phyloP scores from a whole-genome alignment of 2,888 invertebrate species.

The Acanthacorydalis orientalis region DNA sequence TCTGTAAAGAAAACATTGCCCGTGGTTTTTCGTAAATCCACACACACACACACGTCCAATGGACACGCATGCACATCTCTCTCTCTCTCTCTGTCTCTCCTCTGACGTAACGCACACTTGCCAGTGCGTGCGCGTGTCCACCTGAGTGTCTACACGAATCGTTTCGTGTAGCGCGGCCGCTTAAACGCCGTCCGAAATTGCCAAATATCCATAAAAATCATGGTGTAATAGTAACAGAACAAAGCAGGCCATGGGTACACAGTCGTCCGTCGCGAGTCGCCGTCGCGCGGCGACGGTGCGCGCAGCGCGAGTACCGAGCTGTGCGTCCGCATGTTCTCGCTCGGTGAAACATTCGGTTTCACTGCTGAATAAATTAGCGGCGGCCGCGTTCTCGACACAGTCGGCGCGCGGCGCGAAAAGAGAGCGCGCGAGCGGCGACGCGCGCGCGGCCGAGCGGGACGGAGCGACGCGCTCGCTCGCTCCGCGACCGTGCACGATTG shows the following conservation, averaged over 20 bases:
- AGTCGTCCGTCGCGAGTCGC: neutral
- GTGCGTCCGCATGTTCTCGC: neutral
- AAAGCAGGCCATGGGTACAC: neutral
- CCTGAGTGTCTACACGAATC: no score
- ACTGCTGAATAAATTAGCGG: neutral
- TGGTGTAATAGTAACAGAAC: neutral
- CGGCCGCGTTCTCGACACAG: neutral
- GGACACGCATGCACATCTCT: no score
- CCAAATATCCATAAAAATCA: neutral
- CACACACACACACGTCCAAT: no score
- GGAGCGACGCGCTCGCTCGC: neutral
- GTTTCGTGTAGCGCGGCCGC: no score
- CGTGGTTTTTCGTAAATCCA: no score
- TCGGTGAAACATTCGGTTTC: neutral
- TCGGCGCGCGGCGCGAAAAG: no score
- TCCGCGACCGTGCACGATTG: conserved; percentile 10
- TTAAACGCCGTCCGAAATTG: no score
- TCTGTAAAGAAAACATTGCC: no score
- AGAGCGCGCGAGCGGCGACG: neutral
- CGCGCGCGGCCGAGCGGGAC: neutral
- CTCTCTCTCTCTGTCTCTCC: no score
- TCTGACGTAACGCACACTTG: no score
- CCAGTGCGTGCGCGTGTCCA: no score
- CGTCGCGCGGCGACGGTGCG: no score
- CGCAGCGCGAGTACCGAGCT: neutral